Base-by-base conservation (phyloP, 1,140 invertebrate genomes). In the Heterodera carotae region DNA sequence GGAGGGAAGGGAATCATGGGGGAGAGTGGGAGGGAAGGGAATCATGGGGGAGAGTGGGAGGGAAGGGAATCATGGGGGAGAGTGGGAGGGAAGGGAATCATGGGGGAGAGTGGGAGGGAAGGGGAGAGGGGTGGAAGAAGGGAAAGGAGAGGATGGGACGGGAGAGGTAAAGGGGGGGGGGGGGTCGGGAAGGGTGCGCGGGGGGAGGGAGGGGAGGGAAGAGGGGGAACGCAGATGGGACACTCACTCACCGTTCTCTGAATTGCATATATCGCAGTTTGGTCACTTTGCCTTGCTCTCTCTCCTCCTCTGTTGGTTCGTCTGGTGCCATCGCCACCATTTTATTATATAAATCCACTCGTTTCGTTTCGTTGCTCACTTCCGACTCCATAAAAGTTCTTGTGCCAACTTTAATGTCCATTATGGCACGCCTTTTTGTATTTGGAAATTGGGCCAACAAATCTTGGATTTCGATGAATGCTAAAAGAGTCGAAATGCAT, bases 261-360 rank as follows among this genome's bases (percentile, higher is more conserved):
- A 96, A 98, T 59, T 87, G 84, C 88, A 88, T 87, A 74, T 88
- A 88, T 27, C 83, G 62, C 62, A 66, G 25, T 34, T 66, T 66
- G 62, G 62, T 66, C 29, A 66, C 62, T 56, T 56, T 56, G 1
- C 62, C 27, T 27, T 66, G 8, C 33, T 6, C 25, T 27, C 25
- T 25, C 12, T 66, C 62, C 25, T 25, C 29, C 62, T 92, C 92
- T 18, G 92, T 95, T 10, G 95, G 95, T 6, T 95, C 95, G 78
- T 90, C 90, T 29, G 93, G 91, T 87, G 97, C 95, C 71, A 97
- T 93, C 88, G 96, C 93, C 76, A 96, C 92, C 95, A 98, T 98
- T 90, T 98, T 97, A 81, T 97, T 93, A 88, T 96, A 98, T 93
- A 98, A 29, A 89, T 98, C 96, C 89, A 90, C 82, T 69, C 94